A percentile compares a stretch with the other conserved stretches of the same genome.
phyloP scores from a whole-genome alignment of 1,140 invertebrate species.

The Vanessa atalanta region DNA sequence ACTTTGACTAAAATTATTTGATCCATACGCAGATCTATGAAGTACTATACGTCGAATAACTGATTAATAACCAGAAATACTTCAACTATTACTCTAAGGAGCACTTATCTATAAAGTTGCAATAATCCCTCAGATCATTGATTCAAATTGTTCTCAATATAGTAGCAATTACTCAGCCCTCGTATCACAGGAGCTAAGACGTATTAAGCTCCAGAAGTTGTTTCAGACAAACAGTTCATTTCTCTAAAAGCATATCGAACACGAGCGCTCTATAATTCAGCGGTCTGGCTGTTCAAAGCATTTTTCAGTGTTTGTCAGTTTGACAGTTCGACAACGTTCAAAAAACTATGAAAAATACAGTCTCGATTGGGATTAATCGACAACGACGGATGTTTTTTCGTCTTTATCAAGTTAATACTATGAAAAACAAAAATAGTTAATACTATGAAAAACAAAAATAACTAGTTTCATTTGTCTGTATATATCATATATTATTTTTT shows the following conservation, averaged over 20 bases:
- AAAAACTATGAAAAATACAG: constrained; percentile 25
- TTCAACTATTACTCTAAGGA: neutral
- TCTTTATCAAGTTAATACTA: neutral
- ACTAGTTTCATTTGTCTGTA: neutral
- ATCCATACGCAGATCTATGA: too few species aligned
- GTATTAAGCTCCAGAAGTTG: constrained; percentile 41
- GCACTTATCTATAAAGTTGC: constrained; percentile 9
- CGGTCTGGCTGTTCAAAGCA: constrained; percentile 29
- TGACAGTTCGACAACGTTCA: constrained; percentile 33
- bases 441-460: too few species aligned
- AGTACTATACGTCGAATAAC: neutral
- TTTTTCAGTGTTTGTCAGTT: constrained; percentile 36
- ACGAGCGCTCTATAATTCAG: constrained; percentile 41
- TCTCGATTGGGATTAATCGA: constrained; percentile 11
- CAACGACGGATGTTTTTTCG: neutral
- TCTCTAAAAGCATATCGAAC: constrained; percentile 46
- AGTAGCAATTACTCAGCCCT: constrained; percentile 47
- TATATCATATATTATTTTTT: too few species aligned
- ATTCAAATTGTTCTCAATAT: constrained; percentile 43
- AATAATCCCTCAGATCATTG: constrained; percentile 44
- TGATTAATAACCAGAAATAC: constrained; percentile 2
- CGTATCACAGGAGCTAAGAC: constrained; percentile 41
- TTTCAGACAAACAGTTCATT: constrained; percentile 44
- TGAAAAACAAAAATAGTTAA: neutral
- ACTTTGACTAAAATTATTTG: too few species aligned